Base-by-base conservation (phyloP, 2,888 invertebrate species). In the Cataglyphis albicans region DNA sequence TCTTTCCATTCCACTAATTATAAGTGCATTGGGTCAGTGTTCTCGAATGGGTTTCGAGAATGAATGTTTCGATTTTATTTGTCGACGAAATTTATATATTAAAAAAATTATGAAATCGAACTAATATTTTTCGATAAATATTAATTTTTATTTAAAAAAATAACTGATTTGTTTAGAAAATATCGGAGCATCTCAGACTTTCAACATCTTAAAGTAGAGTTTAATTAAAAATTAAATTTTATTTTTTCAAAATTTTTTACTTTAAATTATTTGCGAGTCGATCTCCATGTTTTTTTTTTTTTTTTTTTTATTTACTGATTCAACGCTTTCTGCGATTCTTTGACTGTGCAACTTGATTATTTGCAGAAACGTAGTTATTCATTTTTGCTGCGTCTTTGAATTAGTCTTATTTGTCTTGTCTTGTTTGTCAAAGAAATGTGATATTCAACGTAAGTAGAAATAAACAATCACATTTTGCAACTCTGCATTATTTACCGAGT, bases 1-100 rank as follows among this genome's bases (percentile, higher is more conserved):
- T 78, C 57, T 70, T 70, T 41, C 55, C 25, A 41, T n/a, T n/a
- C 38, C 38, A 38, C 44, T 44, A 57, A 72, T 72, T 72, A 55
- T 72, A 21, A 10, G 4, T 29, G 15, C 21, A 55, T 78, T 78
- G 15, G 55, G 38, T 78, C 76, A 70, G 15, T 41, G 55, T 76
- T 68, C 38, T 7, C 29, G 32, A 32, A 3, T 18, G 25, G 15
- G 52, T 21, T 21, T 15, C n/a, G n/a, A 52, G n/a, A 52, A 6
- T 7, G n/a, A 48, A 48, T 6, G 18, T 48, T 52, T 52, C 2
- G n/a, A 52, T 52, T 52, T n/a, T n/a, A 52, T 52, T 52, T 52
- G 18, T 52, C 52, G n/a, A 6, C 12, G 41, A 18, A 21, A 64
- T 44, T 38, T n/a, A 0, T 57, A 29, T 48, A 15, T 25, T 6